Conservation (phyloP, 2,113 vertebrate genomes). For the Ptilonorhynchus violaceus region DNA sequence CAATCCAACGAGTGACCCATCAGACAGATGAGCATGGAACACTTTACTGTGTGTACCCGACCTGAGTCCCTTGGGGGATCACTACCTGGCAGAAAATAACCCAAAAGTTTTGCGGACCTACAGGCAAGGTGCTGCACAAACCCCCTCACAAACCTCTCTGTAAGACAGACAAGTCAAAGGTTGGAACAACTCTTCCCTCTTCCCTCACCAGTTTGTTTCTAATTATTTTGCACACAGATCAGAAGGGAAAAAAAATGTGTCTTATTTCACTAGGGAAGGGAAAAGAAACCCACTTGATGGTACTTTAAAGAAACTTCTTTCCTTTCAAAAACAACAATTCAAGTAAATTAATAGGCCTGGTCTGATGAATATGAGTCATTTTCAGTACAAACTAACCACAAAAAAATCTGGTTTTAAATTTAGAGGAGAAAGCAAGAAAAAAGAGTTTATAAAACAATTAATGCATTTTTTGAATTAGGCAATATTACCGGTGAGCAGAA, state of each 20-base stretch:
- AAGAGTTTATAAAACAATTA: background rate
- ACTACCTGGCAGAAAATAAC: background rate
- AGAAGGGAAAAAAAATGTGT: background rate
- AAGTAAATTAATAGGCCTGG: background rate
- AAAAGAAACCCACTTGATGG: background rate
- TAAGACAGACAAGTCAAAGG: background rate
- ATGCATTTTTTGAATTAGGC: background rate
- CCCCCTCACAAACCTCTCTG: background rate
- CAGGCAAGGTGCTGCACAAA: background rate
- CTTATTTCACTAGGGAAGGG: background rate
- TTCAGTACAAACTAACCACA: constrained; percentile 13
- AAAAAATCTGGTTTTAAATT: background rate
- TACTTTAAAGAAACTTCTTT: background rate
- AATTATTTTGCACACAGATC: background rate
- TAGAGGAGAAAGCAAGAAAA: background rate
- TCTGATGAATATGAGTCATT: constrained; percentile 11
- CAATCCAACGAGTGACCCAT: background rate
- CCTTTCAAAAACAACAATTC: constrained; percentile 20
- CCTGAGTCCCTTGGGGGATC: background rate
- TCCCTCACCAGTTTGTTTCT: background rate
- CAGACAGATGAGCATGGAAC: background rate
- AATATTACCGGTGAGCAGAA: background rate
- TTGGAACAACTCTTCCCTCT: background rate
- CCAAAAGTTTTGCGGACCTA: background rate
- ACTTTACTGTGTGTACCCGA: background rate